Evolutionary conservation across 92 coral and sea anemone species (phyloP).

Genomic region (Actinernus sp.): DNA sequence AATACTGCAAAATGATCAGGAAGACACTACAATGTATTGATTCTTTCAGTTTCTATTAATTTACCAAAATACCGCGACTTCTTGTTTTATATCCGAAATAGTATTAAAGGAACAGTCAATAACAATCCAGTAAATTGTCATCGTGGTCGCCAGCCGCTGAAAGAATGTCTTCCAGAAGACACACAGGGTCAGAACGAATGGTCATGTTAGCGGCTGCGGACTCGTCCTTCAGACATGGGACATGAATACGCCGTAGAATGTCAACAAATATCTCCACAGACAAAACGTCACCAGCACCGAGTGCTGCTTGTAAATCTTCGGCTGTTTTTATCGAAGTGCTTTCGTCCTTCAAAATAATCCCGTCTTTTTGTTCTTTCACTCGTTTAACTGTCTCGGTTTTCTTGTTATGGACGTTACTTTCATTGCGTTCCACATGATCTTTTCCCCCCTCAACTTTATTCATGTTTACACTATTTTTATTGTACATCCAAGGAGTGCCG

Average conservation of each 20-base stretch:
- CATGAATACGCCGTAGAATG: conserved; percentile 49
- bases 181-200: conserved; percentile 74
- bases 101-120: too few species aligned
- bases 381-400: background rate
- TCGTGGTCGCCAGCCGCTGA: conserved; percentile 65
- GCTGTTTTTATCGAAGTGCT: background rate
- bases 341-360: background rate
- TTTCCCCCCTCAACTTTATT: background rate
- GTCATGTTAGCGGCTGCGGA: conserved; percentile 50
- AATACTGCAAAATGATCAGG: too few species aligned
- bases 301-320: conserved; percentile 39
- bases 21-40: too few species aligned
- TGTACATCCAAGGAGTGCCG: background rate
- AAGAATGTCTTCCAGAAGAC: conserved; percentile 84
- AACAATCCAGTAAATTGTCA: conserved; percentile 90
- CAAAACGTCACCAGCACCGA: background rate
- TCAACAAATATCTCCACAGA: conserved; percentile 23
- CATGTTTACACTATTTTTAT: background rate
- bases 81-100: too few species aligned
- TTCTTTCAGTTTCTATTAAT: too few species aligned
- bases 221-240: conserved; percentile 33
- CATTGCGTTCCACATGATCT: background rate
- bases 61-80: too few species aligned
- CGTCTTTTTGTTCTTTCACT: background rate
- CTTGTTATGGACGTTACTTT: background rate